A percentile compares a stretch with the other conserved stretches of the same genome.
phyloP scores from a whole-genome alignment of 2,113 vertebrate species.

The Gallinago paraguaiae region DNA sequence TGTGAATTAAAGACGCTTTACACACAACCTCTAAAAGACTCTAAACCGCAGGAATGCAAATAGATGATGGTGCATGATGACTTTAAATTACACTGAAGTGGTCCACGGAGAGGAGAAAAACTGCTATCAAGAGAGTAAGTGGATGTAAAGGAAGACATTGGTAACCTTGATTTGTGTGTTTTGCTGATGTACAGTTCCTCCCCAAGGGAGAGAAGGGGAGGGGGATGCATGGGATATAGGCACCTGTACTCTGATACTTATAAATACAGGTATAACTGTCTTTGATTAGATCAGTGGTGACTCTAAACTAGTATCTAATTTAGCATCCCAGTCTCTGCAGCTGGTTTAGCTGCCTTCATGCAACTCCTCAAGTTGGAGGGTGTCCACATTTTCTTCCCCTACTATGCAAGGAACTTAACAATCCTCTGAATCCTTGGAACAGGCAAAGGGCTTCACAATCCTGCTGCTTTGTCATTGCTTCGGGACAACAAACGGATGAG shows the following conservation, averaged over 20 bases:
- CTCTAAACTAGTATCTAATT: neutral
- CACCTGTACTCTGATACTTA: neutral
- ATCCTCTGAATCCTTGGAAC: neutral
- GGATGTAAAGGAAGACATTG: neutral
- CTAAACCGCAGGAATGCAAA: slow-evolving; percentile 49
- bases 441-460: neutral
- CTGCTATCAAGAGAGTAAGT: neutral
- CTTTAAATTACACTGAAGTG: slow-evolving; percentile 45
- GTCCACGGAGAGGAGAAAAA: slow-evolving; percentile 2
- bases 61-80: slow-evolving; percentile 50
- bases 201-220: neutral
- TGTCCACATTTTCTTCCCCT: neutral
- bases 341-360: neutral
- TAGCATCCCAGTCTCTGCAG: neutral
- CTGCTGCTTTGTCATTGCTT: neutral
- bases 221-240: neutral
- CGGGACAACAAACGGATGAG: neutral
- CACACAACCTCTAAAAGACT: slow-evolving; percentile 39
- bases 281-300: neutral
- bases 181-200: neutral
- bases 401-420: neutral
- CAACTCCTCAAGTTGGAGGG: neutral
- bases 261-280: neutral
- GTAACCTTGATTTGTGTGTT: slow-evolving; percentile 29
- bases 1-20: slow-evolving; percentile 38